Base-by-base conservation (phyloP, 2,888 invertebrate species). In the Apodemia hepburni region DNA sequence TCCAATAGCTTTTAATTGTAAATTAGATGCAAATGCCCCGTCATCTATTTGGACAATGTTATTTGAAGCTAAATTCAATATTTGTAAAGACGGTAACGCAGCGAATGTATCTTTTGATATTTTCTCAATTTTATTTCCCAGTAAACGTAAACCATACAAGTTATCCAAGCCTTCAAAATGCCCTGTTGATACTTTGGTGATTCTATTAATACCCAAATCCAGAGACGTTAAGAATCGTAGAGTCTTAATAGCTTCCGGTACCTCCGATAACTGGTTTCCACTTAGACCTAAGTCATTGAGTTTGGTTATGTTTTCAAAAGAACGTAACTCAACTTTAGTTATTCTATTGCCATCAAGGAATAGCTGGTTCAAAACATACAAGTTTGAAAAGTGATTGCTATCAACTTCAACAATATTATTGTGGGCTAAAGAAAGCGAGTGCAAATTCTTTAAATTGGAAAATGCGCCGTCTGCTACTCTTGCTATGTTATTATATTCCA, bases 181-280 rank as follows among this genome's bases (percentile, higher is more conserved):
- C 65, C 94, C 92, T 76, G 95, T 95, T 64, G 93, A 93, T 64
- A 98, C 93, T 70, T 92, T 92, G 69, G 94, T 93, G 76, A 98
- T 95, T 76, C 93, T 93, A 85, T 97, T 98, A 87, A 96, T 96
- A 59, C 96, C 96, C 72, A 97, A 92, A 85, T 97, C 96, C 66
- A 97, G 89, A 35, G 95, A 95, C 77, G 95, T 95, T 73, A 97
- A 87, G 74, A 94, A 94, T 70, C 93, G 87, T 68, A 97, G 88
- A 71, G 93, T 94, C 71, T 94, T 94, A 67, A 96, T 92, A 54
- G 96, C 95, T 74, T 92, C 93, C 66, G 96, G 96, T 64, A 95
- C 93, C 71, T 94, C 94, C 49, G 93, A 93, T 73, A 97, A 87
- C 75, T 92, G 87, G 86, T 97, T 97, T 66, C 94, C 95, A 75